Evolutionary conservation across 2,797 vertebrate genomes (phyloP), one percentile per base, ranked within the genome.

Genomic region (Myoxocephalus aenaeus): DNA sequence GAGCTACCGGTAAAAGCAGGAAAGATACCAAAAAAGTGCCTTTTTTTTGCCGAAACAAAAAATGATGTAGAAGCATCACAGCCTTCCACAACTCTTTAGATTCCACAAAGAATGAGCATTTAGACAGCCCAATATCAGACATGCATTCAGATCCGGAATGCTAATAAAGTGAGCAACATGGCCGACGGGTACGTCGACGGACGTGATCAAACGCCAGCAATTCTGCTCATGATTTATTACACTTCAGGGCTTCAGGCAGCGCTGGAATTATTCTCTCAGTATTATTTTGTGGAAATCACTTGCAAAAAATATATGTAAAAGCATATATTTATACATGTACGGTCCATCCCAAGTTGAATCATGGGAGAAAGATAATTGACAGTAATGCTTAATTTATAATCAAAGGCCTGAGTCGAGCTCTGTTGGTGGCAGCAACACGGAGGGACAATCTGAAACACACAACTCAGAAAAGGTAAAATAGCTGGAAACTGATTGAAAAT

Each of bases 91-190:
- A 34, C 2, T 22, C 32, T 34, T 46, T 9, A 42, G 10, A 46
- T 27, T 79, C 1, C 50, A 29, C 27, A 20, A 36, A 36, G 12
- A 40, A 25, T 7, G 25, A 13, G 54, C 14, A 69, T 53, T 68
- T 36, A 50, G 13, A 2, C 44, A 42, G 70, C 20, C 11, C 7
- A 74, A 65, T 46, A 27, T 53, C 71, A 57, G 64, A 70, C 36
- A 18, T 34, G 22, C 50, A 62, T 82, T 77, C 50, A 76, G 81
- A 83, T 66, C 61, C 66, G n/a, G 51, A 63, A 53, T 5, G n/a
- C 2, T 56, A 42, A 50, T 20, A 61, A 58, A 65, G 61, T 65
- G 51, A 77, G 69, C 61, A 56, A 18, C 34, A 70, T 51, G 44
- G 29, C 68, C 61, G 42, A 68, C 56, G 67, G 56, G 13, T 7